Evolutionary conservation across 2,113 vertebrate genomes (phyloP).

Genomic region (Pelobates fuscus): DNA sequence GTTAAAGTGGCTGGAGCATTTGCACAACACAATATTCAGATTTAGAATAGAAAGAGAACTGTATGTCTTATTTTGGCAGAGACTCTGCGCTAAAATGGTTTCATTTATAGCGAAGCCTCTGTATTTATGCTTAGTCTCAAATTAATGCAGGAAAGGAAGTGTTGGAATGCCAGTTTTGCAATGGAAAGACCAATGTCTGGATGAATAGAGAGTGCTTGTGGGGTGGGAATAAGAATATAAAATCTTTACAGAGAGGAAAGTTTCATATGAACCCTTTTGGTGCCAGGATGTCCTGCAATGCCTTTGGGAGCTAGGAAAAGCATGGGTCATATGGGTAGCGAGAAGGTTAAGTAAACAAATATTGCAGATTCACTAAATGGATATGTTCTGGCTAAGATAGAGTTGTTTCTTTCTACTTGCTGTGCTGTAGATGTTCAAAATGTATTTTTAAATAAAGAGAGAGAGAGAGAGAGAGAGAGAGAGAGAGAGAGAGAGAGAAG

Average conservation of each 20-base stretch:
- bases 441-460: no score
- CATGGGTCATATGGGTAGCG: no score
- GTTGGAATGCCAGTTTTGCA: constrained; percentile 60
- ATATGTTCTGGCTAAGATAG: no score
- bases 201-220: constrained; percentile 24
- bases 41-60: constrained; percentile 24
- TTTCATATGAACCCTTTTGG: constrained; percentile 4
- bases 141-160: constrained; percentile 74
- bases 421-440: no score
- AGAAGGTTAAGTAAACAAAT: no score
- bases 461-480: no score
- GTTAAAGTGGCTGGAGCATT: constrained; percentile 8
- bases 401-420: no score
- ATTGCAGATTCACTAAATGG: no score
- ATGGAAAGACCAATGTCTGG: constrained; percentile 56
- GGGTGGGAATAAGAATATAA: constrained; percentile 44
- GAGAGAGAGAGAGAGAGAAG: no score
- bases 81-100: constrained; percentile 57
- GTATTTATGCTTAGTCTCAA: constrained; percentile 75
- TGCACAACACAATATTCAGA: constrained; percentile 6
- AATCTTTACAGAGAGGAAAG: constrained; percentile 9
- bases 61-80: constrained; percentile 51
- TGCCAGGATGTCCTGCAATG: not conserved
- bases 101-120: constrained; percentile 58
- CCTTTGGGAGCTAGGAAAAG: no score